Conservation (phyloP, 2,797 vertebrate genomes). For the Onychomys torridus region DNA sequence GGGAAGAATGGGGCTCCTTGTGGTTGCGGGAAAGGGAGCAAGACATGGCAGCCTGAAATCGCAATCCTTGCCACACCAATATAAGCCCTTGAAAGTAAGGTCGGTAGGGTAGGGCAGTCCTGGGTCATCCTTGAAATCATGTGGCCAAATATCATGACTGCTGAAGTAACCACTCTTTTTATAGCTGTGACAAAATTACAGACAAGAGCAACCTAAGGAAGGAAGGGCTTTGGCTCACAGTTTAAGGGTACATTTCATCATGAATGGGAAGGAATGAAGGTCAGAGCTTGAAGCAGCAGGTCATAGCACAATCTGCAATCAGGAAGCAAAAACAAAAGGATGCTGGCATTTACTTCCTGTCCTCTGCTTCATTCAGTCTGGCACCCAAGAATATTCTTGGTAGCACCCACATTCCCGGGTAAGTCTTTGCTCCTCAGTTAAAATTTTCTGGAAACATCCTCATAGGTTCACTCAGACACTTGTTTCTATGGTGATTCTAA, state of each 20-base stretch:
- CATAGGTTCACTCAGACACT: background rate
- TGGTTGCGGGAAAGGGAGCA: constrained; percentile 68
- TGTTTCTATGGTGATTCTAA: background rate
- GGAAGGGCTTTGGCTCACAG: background rate
- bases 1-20: constrained; percentile 77
- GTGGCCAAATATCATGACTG: background rate
- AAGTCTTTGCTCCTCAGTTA: background rate
- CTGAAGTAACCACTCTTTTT: background rate
- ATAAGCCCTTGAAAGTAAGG: background rate
- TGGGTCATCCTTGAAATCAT: background rate
- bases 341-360: background rate
- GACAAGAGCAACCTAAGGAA: background rate
- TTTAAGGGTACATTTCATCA: background rate
- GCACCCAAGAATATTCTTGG: background rate
- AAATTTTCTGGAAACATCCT: background rate
- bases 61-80: background rate
- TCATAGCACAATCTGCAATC: background rate
- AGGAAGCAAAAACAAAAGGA: background rate
- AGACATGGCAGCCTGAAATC: constrained; percentile 44
- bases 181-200: background rate
- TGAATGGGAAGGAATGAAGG: background rate
- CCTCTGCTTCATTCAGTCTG: background rate
- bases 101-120: background rate
- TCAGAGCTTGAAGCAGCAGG: background rate
- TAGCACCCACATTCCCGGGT: background rate